These are phyloP conservation scores for Adelosebastes latens DNA, from an alignment of 2,797 vertebrate species.

Conservation along the genomic window DNA sequence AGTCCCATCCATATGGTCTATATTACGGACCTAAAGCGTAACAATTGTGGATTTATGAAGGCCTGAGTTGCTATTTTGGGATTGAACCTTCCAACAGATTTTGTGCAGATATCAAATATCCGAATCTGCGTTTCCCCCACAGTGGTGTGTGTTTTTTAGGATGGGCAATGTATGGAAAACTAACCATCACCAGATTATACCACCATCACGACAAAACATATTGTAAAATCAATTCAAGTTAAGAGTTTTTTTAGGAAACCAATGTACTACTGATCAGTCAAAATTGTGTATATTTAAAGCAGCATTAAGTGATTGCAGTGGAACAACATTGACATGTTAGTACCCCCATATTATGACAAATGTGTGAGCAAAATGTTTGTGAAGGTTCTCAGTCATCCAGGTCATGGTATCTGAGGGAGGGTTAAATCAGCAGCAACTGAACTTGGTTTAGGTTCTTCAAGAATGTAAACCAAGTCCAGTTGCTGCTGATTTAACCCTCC, in stretches of 20 bases:
- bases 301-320: background rate
- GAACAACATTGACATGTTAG: background rate
- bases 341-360: background rate
- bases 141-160: background rate
- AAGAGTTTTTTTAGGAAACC: background rate
- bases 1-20: conserved; percentile 36
- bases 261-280: background rate
- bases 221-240: background rate
- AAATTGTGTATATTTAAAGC: background rate
- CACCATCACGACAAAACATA: background rate
- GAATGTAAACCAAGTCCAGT: no score
- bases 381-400: no score
- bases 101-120: background rate
- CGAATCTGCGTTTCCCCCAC: background rate
- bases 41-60: conserved; percentile 10
- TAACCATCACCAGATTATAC: background rate
- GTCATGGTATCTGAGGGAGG: no score
- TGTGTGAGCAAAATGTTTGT: background rate
- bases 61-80: conserved; percentile 14
- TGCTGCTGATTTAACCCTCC: no score
- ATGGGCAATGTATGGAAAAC: background rate
- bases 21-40: conserved; percentile 11
- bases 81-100: background rate
- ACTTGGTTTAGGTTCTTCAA: no score
- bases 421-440: no score